Conservation (phyloP, 2,113 vertebrate genomes). For the Tragelaphus scriptus region DNA sequence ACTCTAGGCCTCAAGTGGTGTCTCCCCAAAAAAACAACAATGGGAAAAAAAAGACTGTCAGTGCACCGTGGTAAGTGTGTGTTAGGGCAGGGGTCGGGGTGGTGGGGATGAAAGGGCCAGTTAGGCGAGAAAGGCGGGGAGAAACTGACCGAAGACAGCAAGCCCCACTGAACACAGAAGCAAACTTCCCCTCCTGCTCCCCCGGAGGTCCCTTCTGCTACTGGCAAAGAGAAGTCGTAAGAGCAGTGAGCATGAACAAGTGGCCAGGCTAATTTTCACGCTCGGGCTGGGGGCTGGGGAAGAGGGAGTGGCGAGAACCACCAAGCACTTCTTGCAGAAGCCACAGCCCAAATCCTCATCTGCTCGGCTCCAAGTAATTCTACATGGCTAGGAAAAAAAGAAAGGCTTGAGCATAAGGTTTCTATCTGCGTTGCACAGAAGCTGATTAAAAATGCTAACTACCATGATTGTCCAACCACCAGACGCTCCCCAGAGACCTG, state of each 20-base stretch:
- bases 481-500: slow-evolving; percentile 83
- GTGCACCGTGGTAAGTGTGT: neutral
- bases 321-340: neutral
- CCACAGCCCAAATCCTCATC: neutral
- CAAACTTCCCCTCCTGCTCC: neutral
- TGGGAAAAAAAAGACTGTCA: neutral
- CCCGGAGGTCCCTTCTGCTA: neutral
- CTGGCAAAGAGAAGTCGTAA: neutral
- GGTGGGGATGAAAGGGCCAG: neutral
- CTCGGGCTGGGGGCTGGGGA: neutral
- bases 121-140: neutral
- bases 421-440: slow-evolving; percentile 83
- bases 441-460: slow-evolving; percentile 91
- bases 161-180: neutral
- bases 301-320: neutral
- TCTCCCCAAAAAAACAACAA: neutral
- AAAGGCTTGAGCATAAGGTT: slow-evolving; percentile 84
- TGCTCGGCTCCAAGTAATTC: slow-evolving; percentile 65
- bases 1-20: neutral
- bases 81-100: no score
- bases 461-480: slow-evolving; percentile 86
- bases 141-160: neutral
- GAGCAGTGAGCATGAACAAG: neutral
- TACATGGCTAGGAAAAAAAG: slow-evolving; percentile 71
- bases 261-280: neutral